Evolutionary conservation across 2,113 vertebrate genomes (phyloP).

Genomic region (Albula glossodonta): DNA sequence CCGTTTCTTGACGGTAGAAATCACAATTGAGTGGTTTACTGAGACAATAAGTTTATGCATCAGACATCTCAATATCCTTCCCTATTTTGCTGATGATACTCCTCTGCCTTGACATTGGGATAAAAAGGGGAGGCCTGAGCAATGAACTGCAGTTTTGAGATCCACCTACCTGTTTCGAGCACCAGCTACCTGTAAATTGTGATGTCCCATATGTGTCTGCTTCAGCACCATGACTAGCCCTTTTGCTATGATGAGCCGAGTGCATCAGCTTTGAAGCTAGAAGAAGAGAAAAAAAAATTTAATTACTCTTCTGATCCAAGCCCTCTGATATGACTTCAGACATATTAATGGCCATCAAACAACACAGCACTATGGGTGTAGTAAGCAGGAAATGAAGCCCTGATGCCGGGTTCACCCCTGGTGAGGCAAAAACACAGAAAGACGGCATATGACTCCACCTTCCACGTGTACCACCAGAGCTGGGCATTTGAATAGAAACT

Average conservation of each 20-base stretch:
- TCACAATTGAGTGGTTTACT: not conserved
- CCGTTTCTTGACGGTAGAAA: not conserved
- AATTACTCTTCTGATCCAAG: conserved; percentile 10
- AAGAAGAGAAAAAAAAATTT: not conserved
- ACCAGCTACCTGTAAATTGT: not conserved
- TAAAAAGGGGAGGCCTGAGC: not conserved
- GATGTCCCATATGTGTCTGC: not conserved
- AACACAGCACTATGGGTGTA: not conserved
- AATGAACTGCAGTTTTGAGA: no score
- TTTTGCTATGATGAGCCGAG: not conserved
- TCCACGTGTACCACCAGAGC: not conserved
- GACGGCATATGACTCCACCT: not conserved
- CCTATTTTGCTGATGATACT: not conserved
- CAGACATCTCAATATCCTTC: not conserved
- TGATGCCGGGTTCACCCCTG: not conserved
- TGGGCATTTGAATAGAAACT: not conserved
- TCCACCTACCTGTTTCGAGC: not conserved
- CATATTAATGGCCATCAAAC: conserved; percentile 2
- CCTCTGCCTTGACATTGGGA: not conserved
- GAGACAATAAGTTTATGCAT: not conserved
- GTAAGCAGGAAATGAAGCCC: not conserved
- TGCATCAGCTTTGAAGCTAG: not conserved
- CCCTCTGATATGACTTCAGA: conserved; percentile 8
- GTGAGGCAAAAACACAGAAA: not conserved
- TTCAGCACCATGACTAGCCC: not conserved